These are phyloP conservation scores for Cenopis cana DNA, from an alignment of 2,888 invertebrate genomes.

Conservation along the genomic window DNA sequence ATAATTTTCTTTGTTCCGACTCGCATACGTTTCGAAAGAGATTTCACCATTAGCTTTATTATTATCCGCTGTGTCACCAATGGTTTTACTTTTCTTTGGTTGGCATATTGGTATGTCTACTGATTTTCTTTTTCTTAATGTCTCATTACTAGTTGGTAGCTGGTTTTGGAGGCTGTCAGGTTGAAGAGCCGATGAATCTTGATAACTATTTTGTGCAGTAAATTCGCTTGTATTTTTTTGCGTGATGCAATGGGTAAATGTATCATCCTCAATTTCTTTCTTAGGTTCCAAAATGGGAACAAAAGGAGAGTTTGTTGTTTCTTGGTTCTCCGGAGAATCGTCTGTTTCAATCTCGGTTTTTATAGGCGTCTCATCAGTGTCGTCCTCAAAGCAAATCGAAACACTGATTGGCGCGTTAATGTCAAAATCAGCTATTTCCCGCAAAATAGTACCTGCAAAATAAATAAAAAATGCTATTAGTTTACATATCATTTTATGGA, in stretches of 20 bases:
- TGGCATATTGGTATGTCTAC: conserved; percentile 3
- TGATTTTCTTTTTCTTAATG: conserved; percentile 23
- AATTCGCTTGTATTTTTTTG: not conserved
- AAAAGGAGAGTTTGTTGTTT: not conserved
- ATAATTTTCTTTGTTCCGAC: not conserved
- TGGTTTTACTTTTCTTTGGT: not conserved
- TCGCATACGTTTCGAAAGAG: not conserved
- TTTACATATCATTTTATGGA: not conserved
- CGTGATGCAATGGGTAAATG: not conserved
- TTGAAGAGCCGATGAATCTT: not conserved
- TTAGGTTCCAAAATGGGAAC: not conserved
- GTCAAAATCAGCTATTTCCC: conserved; percentile 29
- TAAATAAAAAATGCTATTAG: conserved; percentile 8
- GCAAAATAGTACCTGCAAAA: conserved; percentile 28
- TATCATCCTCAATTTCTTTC: not conserved
- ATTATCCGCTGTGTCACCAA: not conserved
- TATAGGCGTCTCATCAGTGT: conserved; percentile 11
- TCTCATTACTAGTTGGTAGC: not conserved
- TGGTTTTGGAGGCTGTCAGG: conserved; percentile 1
- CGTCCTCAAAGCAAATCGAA: conserved; percentile 20
- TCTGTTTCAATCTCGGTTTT: conserved; percentile 19
- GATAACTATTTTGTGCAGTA: not conserved
- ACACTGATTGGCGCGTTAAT: conserved; percentile 15
- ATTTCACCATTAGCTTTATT: not conserved
- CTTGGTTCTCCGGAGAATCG: not conserved